Conservation (phyloP, 1,140 invertebrate species). For the Orius insidiosus region DNA sequence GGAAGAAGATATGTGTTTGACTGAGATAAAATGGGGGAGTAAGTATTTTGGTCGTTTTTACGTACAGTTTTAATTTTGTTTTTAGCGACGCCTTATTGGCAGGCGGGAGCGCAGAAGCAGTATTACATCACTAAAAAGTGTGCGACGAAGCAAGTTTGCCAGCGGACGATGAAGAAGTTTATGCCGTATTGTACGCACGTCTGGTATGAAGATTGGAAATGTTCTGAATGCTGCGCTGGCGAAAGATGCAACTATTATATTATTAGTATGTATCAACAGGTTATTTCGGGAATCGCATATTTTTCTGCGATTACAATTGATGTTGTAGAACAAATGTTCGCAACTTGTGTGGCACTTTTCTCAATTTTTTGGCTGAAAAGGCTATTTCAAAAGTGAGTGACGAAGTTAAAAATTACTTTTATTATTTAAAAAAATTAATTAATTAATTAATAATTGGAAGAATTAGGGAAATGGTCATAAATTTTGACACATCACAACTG, state of each 20-base stretch:
- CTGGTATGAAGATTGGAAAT: conserved; percentile 96
- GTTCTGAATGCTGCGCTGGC: conserved; percentile 90
- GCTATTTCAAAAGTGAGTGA: too few relatives aligned
- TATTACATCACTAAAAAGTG: conserved; percentile 88
- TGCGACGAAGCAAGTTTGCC: conserved; percentile 63
- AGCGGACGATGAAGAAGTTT: conserved; percentile 40
- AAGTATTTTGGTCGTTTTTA: conserved; percentile 25
- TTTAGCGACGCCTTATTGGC: conserved; percentile 68
- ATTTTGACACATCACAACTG: too few relatives aligned
- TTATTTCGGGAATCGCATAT: too few relatives aligned
- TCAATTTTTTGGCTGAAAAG: too few relatives aligned
- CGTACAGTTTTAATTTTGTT: not conserved
- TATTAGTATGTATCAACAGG: conserved; percentile 66
- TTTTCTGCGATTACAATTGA: too few relatives aligned
- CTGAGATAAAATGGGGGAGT: conserved; percentile 80
- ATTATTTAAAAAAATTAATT: too few relatives aligned
- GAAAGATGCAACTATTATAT: conserved; percentile 94
- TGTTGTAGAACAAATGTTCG: too few relatives aligned
- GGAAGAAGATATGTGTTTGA: conserved; percentile 70
- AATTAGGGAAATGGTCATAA: too few relatives aligned
- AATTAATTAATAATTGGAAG: too few relatives aligned
- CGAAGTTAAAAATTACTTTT: too few relatives aligned
- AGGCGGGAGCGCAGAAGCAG: conserved; percentile 79
- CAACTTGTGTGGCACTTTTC: too few relatives aligned
- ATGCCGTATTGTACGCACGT: conserved; percentile 78